Conservation (phyloP, 2,888 invertebrate genomes). For the Saturnia pavonia region DNA sequence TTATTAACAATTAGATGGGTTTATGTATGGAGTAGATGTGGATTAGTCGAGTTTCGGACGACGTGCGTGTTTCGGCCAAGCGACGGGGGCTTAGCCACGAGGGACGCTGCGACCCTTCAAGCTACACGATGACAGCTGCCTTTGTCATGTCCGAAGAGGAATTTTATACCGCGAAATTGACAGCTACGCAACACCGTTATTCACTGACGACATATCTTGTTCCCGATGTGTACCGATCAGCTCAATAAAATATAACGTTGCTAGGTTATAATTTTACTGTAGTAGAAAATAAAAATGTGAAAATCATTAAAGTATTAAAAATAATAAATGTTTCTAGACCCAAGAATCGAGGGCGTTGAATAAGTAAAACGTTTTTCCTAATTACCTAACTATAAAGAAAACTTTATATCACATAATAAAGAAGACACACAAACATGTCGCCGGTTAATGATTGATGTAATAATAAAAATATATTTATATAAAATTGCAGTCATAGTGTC, state of each 20-base stretch:
- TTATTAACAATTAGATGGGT: slow-evolving; percentile 81
- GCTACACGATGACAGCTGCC: slow-evolving; percentile 75
- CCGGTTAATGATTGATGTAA: no score
- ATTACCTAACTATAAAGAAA: no score
- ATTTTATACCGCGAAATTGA: slow-evolving; percentile 78
- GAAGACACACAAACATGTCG: no score
- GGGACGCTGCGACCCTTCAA: slow-evolving; percentile 73
- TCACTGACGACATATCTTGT: slow-evolving; percentile 62
- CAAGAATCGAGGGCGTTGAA: neutral
- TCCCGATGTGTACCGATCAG: slow-evolving; percentile 60
- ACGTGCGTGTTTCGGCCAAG: slow-evolving; percentile 71
- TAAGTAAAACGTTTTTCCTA: neutral
- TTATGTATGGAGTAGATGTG: slow-evolving; percentile 77
- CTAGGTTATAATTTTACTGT: neutral
- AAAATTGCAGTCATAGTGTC: neutral
- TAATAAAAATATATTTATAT: neutral
- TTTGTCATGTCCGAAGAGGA: slow-evolving; percentile 71
- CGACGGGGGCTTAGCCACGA: slow-evolving; percentile 72
- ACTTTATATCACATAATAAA: neutral
- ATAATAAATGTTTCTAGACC: no score
- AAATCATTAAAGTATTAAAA: neutral
- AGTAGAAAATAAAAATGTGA: neutral
- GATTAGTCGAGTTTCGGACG: slow-evolving; percentile 70
- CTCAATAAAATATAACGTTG: slow-evolving; percentile 64
- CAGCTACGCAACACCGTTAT: slow-evolving; percentile 65